Base-by-base conservation (phyloP, 2,113 vertebrate genomes). In the Prietella phreatophila region DNA sequence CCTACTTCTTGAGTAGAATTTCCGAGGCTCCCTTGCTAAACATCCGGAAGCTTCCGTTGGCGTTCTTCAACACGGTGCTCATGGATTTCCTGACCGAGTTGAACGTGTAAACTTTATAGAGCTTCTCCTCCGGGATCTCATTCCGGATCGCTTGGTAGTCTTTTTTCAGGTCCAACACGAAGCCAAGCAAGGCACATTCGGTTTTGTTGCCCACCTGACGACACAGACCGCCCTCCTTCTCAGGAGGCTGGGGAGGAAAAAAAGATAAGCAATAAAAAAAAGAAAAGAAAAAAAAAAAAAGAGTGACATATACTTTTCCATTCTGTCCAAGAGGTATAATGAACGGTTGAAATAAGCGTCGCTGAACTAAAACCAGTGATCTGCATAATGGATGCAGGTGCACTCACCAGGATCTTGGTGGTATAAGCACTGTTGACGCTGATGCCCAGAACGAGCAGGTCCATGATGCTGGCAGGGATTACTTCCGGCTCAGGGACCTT, bases 1-100 rank as follows among this genome's bases (percentile, higher is more conserved):
- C 98, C 95, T 96, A 98, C 98, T 99, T 99, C 96, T 97, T 99
- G 84, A 99, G 95, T 91, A 99, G 96, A 91, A 99, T 99, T 94
- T 99, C 98, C 1, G 98, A 99, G 91, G 98, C 98, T 93, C 98
- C 98, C 96, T 99, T 99, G 95, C 97, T 99, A 96, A 97, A 99
- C 97, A 99, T 98, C 86, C 97, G 97, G 91, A 94, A 99, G 95
- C 98, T 97, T 94, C 98, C 98, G 91, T 99, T 97, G 85, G 97
- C 95, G 90, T 98, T 97, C 95, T 99, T 99, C 92, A 99, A 93
- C 91, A 99, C 98, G 42, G 98, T 99, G 95, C 98, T 99, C 98
- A 99, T 99, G 7, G 98, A 99, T 92, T 99, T 99, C 93, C 98
- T 97, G 91, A 97, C 97, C 60, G 98, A 99, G 94, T 99, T 99